Evolutionary conservation across 2,888 invertebrate species (phyloP).

Genomic region (Byasa hedistus): DNA sequence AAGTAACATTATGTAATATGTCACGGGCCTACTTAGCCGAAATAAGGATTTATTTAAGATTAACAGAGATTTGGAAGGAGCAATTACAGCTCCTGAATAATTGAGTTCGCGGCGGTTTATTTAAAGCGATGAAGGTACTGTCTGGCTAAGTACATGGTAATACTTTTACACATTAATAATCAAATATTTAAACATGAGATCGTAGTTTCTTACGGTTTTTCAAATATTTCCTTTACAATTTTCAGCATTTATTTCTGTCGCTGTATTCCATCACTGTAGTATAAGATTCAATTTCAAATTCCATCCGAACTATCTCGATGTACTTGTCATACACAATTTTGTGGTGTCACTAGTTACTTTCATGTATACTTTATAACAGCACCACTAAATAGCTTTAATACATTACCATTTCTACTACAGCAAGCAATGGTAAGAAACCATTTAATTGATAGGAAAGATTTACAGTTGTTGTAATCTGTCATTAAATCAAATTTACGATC

Average conservation of each 20-base stretch:
- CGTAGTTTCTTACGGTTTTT: no score
- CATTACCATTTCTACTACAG: background rate
- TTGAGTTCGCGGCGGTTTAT: slow-evolving; percentile 56
- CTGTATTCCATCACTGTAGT: no score
- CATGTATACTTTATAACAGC: no score
- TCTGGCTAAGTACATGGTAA: slow-evolving; percentile 9
- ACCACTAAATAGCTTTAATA: background rate
- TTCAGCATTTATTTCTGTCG: no score
- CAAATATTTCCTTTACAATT: no score
- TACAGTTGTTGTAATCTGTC: background rate
- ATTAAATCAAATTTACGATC: background rate
- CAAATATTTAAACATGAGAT: background rate
- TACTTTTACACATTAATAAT: background rate
- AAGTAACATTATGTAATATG: slow-evolving; percentile 22
- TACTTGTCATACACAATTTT: no score
- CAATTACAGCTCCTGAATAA: slow-evolving; percentile 68
- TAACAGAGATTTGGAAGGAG: slow-evolving; percentile 62
- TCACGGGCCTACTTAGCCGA: slow-evolving; percentile 25
- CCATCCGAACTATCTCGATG: no score
- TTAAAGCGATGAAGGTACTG: slow-evolving; percentile 30
- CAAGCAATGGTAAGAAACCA: background rate
- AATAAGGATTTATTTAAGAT: slow-evolving; percentile 47
- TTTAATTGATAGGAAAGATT: background rate
- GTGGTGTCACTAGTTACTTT: no score
- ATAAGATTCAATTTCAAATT: no score